Evolutionary conservation across 2,888 invertebrate species (phyloP).

Genomic region (Chesias legatella): DNA sequence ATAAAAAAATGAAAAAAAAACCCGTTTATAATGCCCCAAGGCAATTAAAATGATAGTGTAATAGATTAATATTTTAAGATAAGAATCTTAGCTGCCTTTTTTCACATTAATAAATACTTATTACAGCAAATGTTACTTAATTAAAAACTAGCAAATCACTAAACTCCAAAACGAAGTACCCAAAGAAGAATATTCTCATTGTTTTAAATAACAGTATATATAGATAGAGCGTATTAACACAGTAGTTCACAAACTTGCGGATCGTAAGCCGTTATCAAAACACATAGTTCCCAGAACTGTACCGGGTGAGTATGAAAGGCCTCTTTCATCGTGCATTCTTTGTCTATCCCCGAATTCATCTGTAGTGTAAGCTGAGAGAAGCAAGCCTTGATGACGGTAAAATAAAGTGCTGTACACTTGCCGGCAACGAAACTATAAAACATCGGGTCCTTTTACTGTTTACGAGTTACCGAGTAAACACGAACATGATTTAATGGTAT

Average conservation of each 20-base stretch:
- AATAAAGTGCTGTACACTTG: slow-evolving; percentile 53
- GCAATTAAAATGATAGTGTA: too few relatives aligned
- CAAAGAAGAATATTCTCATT: not conserved
- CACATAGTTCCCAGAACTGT: slow-evolving; percentile 45
- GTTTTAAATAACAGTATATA: too few relatives aligned
- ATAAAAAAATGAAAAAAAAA: too few relatives aligned
- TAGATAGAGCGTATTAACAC: slow-evolving; percentile 1
- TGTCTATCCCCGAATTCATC: slow-evolving; percentile 65
- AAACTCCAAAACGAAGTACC: too few relatives aligned
- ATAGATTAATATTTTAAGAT: too few relatives aligned
- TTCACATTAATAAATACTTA: too few relatives aligned
- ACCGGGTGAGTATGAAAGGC: slow-evolving; percentile 48
- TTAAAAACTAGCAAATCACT: too few relatives aligned
- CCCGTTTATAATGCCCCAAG: too few relatives aligned
- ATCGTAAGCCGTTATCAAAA: slow-evolving; percentile 54
- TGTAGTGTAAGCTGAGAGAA: slow-evolving; percentile 48
- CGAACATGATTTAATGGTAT: slow-evolving; percentile 7
- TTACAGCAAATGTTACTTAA: too few relatives aligned
- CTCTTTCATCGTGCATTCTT: slow-evolving; percentile 60
- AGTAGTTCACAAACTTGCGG: slow-evolving; percentile 31
- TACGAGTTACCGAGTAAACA: slow-evolving; percentile 7
- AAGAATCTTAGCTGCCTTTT: too few relatives aligned
- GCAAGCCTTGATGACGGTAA: slow-evolving; percentile 47
- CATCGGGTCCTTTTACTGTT: slow-evolving; percentile 18
- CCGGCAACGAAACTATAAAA: slow-evolving; percentile 35